These are phyloP conservation scores for Arenicola marina DNA, from an alignment of 2,888 invertebrate genomes.

Conservation along the genomic window DNA sequence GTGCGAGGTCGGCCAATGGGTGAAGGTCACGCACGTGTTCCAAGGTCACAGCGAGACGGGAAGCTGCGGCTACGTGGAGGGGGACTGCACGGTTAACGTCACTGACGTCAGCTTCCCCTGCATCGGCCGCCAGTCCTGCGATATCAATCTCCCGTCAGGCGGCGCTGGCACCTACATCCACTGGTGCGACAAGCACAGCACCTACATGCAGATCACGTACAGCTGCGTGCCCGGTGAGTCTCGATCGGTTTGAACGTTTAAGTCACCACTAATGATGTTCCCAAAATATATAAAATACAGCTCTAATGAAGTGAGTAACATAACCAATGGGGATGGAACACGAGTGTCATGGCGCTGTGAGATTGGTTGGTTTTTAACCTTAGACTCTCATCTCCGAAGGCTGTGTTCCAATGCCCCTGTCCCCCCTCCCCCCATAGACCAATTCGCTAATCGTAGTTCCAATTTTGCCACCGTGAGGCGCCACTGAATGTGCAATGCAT, in stretches of 20 bases:
- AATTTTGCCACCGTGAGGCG: too few relatives aligned
- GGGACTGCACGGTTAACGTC: slow-evolving; percentile 46
- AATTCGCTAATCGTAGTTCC: too few relatives aligned
- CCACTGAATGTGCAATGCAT: too few relatives aligned
- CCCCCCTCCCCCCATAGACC: too few relatives aligned
- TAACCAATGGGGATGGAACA: too few relatives aligned
- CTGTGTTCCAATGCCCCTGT: too few relatives aligned
- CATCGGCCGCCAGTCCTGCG: slow-evolving; percentile 44
- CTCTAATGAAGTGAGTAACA: too few relatives aligned
- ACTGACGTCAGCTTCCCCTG: slow-evolving; percentile 42
- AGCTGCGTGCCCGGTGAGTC: slow-evolving; percentile 43
- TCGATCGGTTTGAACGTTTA: background rate
- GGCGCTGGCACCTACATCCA: slow-evolving; percentile 40
- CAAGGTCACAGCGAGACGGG: slow-evolving; percentile 11
- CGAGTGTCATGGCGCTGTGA: too few relatives aligned
- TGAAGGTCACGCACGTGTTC: slow-evolving; percentile 9
- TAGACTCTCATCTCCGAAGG: too few relatives aligned
- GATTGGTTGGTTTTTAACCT: too few relatives aligned
- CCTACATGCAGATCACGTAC: slow-evolving; percentile 53
- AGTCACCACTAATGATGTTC: background rate
- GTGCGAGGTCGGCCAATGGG: slow-evolving; percentile 12
- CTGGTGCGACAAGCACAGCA: slow-evolving; percentile 42
- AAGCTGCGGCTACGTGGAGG: slow-evolving; percentile 39
- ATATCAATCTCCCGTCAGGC: slow-evolving; percentile 44
- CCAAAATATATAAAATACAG: too few relatives aligned